These are phyloP conservation scores for Sussaba pulchella DNA, from an alignment of 2,888 invertebrate genomes.

Conservation along the genomic window DNA sequence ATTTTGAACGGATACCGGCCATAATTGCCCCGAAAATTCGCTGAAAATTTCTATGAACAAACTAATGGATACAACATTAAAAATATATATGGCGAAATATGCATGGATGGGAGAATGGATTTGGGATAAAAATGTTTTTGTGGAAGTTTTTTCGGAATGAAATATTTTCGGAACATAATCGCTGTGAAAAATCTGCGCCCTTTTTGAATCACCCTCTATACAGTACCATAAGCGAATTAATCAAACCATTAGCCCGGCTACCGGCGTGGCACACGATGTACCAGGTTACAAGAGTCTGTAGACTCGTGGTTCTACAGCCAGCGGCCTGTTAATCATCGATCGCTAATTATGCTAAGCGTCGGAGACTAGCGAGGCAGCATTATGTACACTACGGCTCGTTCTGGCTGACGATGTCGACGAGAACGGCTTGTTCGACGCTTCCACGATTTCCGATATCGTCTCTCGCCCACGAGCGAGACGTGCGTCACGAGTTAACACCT, in stretches of 20 bases:
- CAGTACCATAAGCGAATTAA: constrained; percentile 69
- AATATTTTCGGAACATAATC: no score
- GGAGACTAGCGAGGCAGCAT: constrained; percentile 58
- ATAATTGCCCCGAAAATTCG: no score
- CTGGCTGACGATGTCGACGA: constrained; percentile 51
- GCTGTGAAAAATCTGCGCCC: no score
- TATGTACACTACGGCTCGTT: constrained; percentile 51
- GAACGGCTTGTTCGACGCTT: constrained; percentile 49
- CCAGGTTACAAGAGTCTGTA: constrained; percentile 5
- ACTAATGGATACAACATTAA: no score
- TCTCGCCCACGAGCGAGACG: constrained; percentile 43
- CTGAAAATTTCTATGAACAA: no score
- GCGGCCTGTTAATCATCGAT: constrained; percentile 72
- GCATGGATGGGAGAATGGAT: no score
- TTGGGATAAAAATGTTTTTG: no score
- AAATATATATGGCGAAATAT: no score
- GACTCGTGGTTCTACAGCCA: constrained; percentile 3
- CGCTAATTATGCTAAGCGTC: constrained; percentile 74
- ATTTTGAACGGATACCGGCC: no score
- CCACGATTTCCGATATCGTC: constrained; percentile 38
- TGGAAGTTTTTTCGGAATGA: no score
- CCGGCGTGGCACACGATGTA: constrained; percentile 32
- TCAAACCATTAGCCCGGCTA: constrained; percentile 69
- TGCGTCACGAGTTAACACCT: constrained; percentile 55
- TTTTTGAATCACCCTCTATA: constrained; percentile 22